phyloP scores from a whole-genome alignment of 2,888 invertebrate genomes.

The Chloroclysta siterata region DNA sequence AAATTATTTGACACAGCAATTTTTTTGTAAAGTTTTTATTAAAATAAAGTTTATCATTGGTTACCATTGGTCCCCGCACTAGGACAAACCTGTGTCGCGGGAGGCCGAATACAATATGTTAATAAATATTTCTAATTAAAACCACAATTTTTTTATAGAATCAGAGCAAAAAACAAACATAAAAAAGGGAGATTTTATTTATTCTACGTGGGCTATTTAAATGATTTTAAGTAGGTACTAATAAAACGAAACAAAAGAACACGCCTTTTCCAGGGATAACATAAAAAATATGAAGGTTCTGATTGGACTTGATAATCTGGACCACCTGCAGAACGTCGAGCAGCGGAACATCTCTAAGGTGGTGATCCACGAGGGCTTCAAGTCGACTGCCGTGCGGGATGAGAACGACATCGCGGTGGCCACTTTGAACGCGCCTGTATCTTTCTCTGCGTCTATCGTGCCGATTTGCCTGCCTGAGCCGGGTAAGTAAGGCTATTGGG shows the following conservation, averaged over 20 bases:
- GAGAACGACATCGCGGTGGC: slow-evolving; percentile 86
- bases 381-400: slow-evolving; percentile 79
- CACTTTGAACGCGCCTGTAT: slow-evolving; percentile 69
- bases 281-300: slow-evolving; percentile 64
- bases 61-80: too few species aligned
- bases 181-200: too few species aligned
- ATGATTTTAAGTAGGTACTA: too few species aligned
- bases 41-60: too few species aligned
- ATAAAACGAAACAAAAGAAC: background rate
- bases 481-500: slow-evolving; percentile 55
- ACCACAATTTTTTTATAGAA: too few species aligned
- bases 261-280: slow-evolving; percentile 66
- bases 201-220: too few species aligned
- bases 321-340: slow-evolving; percentile 62
- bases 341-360: slow-evolving; percentile 64
- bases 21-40: too few species aligned
- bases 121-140: too few species aligned
- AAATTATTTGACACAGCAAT: too few species aligned
- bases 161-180: too few species aligned
- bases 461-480: slow-evolving; percentile 83
- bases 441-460: slow-evolving; percentile 69
- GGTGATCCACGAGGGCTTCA: slow-evolving; percentile 79
- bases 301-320: slow-evolving; percentile 78
- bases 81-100: too few species aligned
- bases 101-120: too few species aligned